Conservation (phyloP, 2,113 vertebrate species). For the Gobio gobio region DNA sequence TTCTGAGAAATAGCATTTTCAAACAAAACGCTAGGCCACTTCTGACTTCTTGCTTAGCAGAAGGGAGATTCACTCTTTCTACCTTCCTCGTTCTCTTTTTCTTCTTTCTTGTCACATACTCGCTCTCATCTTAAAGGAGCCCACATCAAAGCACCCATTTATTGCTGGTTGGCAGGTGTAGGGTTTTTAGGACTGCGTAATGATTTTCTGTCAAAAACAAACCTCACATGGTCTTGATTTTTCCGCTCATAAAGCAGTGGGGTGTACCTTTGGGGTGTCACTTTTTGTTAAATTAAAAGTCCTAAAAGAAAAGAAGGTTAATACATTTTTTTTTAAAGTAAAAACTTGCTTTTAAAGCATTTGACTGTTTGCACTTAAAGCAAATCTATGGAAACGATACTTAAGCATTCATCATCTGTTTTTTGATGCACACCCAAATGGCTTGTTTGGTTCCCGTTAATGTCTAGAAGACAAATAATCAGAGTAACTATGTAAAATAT, state of each 20-base stretch:
- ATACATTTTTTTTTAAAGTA: neutral
- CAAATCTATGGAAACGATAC: neutral
- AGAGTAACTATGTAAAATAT: neutral
- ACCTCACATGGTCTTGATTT: conserved; percentile 41
- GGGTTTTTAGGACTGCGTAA: conserved; percentile 27
- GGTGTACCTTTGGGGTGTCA: neutral
- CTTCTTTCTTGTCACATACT: neutral
- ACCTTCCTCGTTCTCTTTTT: neutral
- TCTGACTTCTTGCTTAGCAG: conserved; percentile 38
- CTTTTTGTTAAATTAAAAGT: neutral
- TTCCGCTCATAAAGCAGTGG: neutral
- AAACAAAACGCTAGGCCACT: conserved; percentile 3
- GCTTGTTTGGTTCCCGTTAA: neutral
- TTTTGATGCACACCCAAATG: neutral
- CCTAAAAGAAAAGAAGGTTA: neutral
- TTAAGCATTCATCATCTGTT: neutral
- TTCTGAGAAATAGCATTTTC: neutral
- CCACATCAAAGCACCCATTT: conserved; percentile 24
- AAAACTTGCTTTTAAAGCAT: neutral
- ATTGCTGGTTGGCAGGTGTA: conserved; percentile 42
- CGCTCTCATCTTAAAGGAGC: conserved; percentile 25
- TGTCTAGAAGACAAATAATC: neutral
- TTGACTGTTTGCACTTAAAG: neutral
- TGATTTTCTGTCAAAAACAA: conserved; percentile 20
- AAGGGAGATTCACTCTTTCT: conserved; percentile 46